These are phyloP conservation scores for Paraescarpia echinospica DNA, from an alignment of 1,140 invertebrate species.

Conservation along the genomic window DNA sequence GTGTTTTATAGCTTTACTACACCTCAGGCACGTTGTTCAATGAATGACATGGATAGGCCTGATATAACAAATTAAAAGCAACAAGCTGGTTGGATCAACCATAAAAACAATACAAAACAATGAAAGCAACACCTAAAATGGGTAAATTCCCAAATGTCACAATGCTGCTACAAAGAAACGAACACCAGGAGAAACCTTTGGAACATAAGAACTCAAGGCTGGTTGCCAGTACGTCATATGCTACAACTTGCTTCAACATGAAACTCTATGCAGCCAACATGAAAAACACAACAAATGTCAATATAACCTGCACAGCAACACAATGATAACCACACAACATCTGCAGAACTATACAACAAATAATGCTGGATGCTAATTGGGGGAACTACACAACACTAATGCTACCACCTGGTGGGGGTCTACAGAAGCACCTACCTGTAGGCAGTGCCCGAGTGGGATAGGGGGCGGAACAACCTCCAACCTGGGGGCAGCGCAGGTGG, in stretches of 20 bases:
- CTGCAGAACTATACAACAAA: not conserved
- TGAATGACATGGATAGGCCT: not conserved
- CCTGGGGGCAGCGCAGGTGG: not conserved
- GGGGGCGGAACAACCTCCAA: not conserved
- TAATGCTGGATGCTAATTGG: not conserved
- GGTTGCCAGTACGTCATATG: not conserved
- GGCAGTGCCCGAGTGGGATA: not conserved
- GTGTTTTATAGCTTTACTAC: not conserved
- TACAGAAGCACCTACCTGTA: not conserved
- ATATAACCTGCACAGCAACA: not conserved
- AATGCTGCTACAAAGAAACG: not conserved
- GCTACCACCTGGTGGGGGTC: not conserved
- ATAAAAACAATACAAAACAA: not conserved
- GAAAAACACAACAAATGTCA: not conserved
- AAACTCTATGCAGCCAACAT: not conserved
- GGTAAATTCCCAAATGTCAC: no score
- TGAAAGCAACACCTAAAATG: not conserved
- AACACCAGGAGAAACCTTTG: not conserved
- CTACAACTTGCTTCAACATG: not conserved
- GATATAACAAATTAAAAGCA: not conserved
- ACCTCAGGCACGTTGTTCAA: not conserved
- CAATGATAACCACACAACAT: not conserved
- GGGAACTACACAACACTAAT: not conserved
- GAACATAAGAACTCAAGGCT: not conserved
- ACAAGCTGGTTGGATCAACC: not conserved